These are phyloP conservation scores for Stenurella melanura DNA, from an alignment of 2,888 invertebrate genomes.

Conservation along the genomic window DNA sequence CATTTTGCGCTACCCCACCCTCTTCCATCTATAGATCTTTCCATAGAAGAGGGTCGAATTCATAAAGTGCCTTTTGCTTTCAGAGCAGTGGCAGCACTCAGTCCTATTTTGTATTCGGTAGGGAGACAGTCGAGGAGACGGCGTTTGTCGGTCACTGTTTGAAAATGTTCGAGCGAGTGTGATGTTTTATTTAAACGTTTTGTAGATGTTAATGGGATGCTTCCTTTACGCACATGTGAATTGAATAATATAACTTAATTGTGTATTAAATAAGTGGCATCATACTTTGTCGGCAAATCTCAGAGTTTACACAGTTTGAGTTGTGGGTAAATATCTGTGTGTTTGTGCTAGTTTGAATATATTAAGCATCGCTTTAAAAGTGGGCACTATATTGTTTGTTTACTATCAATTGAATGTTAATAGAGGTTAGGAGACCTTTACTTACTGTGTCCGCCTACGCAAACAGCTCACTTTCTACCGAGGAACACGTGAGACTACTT, in stretches of 20 bases:
- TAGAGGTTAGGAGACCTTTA: constrained; percentile 43
- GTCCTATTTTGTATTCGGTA: constrained; percentile 53
- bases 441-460: constrained; percentile 42
- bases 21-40: constrained; percentile 43
- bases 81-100: constrained; percentile 41
- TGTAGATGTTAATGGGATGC: constrained; percentile 54
- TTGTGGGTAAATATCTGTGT: constrained; percentile 52
- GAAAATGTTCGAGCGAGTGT: constrained; percentile 46
- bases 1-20: constrained; percentile 44
- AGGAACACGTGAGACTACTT: constrained; percentile 1
- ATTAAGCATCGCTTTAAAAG: background rate
- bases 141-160: constrained; percentile 49
- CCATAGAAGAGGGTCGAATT: constrained; percentile 51
- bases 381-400: constrained; percentile 21
- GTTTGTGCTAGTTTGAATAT: constrained; percentile 22
- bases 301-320: constrained; percentile 29
- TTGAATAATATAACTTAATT: constrained; percentile 58
- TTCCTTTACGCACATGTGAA: constrained; percentile 57
- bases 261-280: constrained; percentile 54
- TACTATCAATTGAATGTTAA: constrained; percentile 23
- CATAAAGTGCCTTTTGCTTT: constrained; percentile 51
- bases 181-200: constrained; percentile 47
- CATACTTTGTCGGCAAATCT: constrained; percentile 51
- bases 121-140: constrained; percentile 38
- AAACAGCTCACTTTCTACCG: constrained; percentile 40